Evolutionary conservation across 2,113 vertebrate species (phyloP).

Genomic region (Pygoscelis adeliae): DNA sequence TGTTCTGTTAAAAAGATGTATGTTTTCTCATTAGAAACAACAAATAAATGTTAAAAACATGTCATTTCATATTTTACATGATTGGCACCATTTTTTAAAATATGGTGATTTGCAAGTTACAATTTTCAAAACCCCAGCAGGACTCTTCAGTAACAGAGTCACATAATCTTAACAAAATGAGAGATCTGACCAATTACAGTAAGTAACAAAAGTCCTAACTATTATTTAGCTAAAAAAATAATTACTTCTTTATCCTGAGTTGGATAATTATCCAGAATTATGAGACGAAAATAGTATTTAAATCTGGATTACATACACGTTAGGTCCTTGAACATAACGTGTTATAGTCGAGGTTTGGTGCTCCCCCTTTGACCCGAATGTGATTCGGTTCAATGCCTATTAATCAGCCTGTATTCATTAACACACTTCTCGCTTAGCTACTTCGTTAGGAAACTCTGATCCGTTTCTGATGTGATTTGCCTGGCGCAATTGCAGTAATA

Average conservation of each 20-base stretch:
- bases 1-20: background rate
- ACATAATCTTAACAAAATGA: background rate
- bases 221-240: background rate
- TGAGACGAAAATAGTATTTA: background rate
- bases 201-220: background rate
- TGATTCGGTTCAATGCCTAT: background rate
- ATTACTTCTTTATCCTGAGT: background rate
- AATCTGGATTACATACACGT: background rate
- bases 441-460: background rate
- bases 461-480: background rate
- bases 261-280: background rate
- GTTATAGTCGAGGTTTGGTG: background rate
- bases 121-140: background rate
- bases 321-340: background rate
- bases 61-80: background rate
- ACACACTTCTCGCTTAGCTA: background rate
- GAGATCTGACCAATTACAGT: background rate
- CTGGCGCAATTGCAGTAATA: background rate
- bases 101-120: background rate
- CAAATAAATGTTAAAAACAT: background rate
- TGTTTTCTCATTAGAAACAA: background rate
- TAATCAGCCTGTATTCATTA: conserved; percentile 37
- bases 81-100: background rate
- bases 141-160: background rate
- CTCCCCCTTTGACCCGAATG: background rate